Percentiles rank a stretch among this genome's conserved stretches.
Conservation (phyloP, 1,140 invertebrate genomes). For the Aphis craccivora region DNA sequence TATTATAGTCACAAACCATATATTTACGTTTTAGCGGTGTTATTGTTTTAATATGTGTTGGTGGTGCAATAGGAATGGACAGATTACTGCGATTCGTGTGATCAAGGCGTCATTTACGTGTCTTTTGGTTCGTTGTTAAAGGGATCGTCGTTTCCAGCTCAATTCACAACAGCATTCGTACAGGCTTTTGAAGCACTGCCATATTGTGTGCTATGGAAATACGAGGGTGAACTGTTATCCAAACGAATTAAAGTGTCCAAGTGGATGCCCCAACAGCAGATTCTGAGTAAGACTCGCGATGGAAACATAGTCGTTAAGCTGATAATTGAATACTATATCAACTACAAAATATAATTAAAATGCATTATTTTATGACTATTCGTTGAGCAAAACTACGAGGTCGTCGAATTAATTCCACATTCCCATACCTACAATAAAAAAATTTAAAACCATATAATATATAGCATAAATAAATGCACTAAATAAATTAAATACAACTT, state of each 20-base stretch:
- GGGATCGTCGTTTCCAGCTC: constrained; percentile 61
- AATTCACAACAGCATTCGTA: constrained; percentile 61
- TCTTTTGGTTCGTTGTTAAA: constrained; percentile 63
- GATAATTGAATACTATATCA: not conserved
- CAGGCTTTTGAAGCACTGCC: constrained; percentile 64
- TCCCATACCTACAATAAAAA: not conserved
- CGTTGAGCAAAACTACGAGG: not conserved
- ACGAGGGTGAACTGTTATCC: constrained; percentile 67
- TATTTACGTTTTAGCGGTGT: not conserved
- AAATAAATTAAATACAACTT: not conserved
- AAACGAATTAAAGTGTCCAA: constrained; percentile 69
- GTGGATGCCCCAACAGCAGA: constrained; percentile 73
- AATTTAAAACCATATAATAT: not conserved
- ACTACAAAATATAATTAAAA: not conserved
- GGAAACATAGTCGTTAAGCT: not conserved
- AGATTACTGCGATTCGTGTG: constrained; percentile 60
- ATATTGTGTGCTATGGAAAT: constrained; percentile 70
- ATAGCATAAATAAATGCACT: not conserved
- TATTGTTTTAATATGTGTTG: not conserved
- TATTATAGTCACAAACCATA: not conserved
- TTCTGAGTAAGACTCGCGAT: constrained; percentile 67
- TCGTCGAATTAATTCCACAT: not conserved
- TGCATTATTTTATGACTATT: not conserved
- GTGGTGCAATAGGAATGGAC: constrained; percentile 58
- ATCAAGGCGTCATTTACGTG: constrained; percentile 64